Base-by-base conservation (phyloP, 1,140 invertebrate species). In the Zaprionus capensis region DNA sequence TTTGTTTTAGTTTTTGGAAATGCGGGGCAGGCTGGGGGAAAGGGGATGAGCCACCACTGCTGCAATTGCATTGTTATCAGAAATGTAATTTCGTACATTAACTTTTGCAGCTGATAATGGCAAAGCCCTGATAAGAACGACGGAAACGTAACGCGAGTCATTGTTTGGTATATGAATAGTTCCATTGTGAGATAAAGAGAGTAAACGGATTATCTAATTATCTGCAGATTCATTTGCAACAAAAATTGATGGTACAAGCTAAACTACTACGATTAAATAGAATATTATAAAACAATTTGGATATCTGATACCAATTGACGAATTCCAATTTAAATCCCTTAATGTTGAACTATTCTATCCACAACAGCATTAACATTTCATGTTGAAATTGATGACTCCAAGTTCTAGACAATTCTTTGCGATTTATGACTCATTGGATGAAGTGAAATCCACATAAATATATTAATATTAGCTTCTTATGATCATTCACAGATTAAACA, bases 21-120 rank as follows among this genome's bases (percentile, higher is more conserved):
- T n/a, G 26, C 26, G 12, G 26, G 5, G 5, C 6, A 2, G 15
- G 1, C 6, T 20, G n/a, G 2, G 22, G 1, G 20, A 9, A 1
- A 12, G 41, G 28, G 22, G 4, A 6, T 4, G 44, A 31, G 44
- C 11, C 6, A 24, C 9, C 6, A 4, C 17, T n/a, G 15, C 7
- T 57, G 55, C 64, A 67, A 46, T 67, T 67, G 38, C n/a, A 46
- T 46, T 44, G 46, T 49, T 67, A 67, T 67, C 64, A 17, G 38
- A 55, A 67, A 38, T 20, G 36, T 57, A 58, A 67, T 57, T 46
- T 58, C 53, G 64, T 31, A 55, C 53, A 64, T 64, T 64, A 53
- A 55, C 2, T 2, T 51, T 51, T 51, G 7, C 12, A 64, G 51
- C 51, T 55, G 63, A 65, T 65, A 65, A 55, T 15, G 11, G 5